phyloP scores from a whole-genome alignment of 2,113 vertebrate species.

The Prunella himalayana region DNA sequence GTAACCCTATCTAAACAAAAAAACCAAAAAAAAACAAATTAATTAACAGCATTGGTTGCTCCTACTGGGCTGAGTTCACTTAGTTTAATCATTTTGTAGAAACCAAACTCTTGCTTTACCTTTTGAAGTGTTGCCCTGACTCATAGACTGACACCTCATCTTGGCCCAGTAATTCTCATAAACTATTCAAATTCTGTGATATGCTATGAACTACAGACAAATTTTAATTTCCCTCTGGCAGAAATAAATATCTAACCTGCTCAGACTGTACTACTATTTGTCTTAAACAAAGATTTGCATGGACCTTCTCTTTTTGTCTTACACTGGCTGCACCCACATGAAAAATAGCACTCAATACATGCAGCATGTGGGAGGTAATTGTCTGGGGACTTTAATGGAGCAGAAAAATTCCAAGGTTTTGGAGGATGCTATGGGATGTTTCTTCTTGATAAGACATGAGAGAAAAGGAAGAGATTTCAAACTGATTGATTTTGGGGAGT shows the following conservation, averaged over 20 bases:
- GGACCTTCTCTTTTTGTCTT: background rate
- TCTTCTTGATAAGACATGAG: slow-evolving; percentile 49
- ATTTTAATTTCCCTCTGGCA: background rate
- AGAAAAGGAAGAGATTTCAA: slow-evolving; percentile 55
- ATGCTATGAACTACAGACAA: background rate
- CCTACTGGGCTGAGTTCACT: slow-evolving; percentile 65
- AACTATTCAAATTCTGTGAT: background rate
- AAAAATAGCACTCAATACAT: background rate
- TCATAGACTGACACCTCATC: background rate
- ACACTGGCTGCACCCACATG: background rate
- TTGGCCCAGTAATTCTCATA: background rate
- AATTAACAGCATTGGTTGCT: slow-evolving; percentile 59
- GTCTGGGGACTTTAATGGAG: slow-evolving; percentile 47
- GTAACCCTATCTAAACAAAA: slow-evolving; percentile 39
- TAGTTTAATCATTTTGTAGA: slow-evolving; percentile 56
- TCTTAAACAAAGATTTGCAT: background rate
- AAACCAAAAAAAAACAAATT: slow-evolving; percentile 35
- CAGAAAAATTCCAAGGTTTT: slow-evolving; percentile 52
- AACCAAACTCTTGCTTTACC: background rate
- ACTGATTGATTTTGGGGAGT: slow-evolving; percentile 42
- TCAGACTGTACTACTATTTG: background rate
- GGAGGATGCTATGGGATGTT: background rate
- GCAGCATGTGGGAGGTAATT: background rate
- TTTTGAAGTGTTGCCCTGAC: slow-evolving; percentile 40
- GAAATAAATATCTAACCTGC: background rate